Conservation (phyloP, 2,888 invertebrate genomes). For the Microplitis manilae region DNA sequence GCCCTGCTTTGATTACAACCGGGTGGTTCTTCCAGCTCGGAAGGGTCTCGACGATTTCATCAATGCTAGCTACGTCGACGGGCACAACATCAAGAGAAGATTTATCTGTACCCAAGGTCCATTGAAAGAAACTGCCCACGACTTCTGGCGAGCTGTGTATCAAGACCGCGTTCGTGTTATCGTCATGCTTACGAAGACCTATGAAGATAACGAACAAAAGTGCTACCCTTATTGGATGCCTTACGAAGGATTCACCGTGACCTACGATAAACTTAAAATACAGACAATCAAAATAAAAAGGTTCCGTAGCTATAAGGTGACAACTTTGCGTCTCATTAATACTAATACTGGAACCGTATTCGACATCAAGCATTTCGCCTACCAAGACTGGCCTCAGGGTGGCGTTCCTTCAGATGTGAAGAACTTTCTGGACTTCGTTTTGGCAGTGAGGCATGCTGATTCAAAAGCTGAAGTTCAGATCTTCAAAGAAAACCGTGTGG, state of each 20-base stretch:
- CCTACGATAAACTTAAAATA: neutral
- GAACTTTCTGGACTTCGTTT: neutral
- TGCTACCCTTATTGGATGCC: neutral
- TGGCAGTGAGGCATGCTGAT: neutral
- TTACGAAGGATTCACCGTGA: neutral
- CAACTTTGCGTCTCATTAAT: neutral
- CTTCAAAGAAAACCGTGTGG: neutral
- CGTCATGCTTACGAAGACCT: neutral
- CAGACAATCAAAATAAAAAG: neutral
- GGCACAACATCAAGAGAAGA: neutral
- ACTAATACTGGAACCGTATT: neutral
- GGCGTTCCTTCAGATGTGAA: neutral
- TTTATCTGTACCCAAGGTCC: neutral
- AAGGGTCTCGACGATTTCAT: neutral
- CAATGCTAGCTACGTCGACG: neutral
- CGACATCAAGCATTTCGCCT: neutral
- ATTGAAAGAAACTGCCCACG: neutral
- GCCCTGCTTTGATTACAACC: neutral
- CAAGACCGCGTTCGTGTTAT: neutral
- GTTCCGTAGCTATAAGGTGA: neutral
- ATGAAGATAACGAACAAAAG: neutral
- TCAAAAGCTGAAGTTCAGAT: neutral
- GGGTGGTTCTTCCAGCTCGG: neutral
- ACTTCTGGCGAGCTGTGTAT: neutral
- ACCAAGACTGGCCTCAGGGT: neutral